Base-by-base conservation (phyloP, 2,113 vertebrate species). In the Ceuthmochares aereus region DNA sequence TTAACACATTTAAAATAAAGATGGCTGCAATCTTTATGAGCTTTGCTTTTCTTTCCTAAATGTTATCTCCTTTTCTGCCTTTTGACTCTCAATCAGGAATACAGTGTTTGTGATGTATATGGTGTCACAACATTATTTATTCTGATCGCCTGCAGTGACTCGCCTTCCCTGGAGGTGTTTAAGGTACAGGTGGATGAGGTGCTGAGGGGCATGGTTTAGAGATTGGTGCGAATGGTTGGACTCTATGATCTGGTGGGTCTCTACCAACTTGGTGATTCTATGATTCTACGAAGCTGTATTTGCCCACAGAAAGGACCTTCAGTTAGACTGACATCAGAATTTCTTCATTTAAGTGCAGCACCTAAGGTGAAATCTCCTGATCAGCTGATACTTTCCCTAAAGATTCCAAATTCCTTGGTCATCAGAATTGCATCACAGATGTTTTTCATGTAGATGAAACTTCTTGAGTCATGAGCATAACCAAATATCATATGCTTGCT, bases 321-420 rank as follows among this genome's bases (percentile, higher is more conserved):
- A 6, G 12, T 23, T 64, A 17, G 10, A 27, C 4, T 3, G 5
- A 2, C 22, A 5, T 17, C 10, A 8, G 12, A 3, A 10, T 68
- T 82, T 52, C 78, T 88, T 29, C 12, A 64, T 37, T 83, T 85
- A 60, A 79, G 68, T 0, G 6, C 20, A 72, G 2, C 32, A 43
- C 36, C 54, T 32, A 29, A 26, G 10, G 0, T 19, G 8, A 73
- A 36, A 4, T 20, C 10, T 1, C 1, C 5, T 42, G 8, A 12
- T 10, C 30, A 27, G 36, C 13, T 52, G 43, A 52, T 55, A 5
- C 8, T 58, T 78, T 63, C n/a, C 20, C 34, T 47, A 14, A 64
- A 68, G 13, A n/a, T 25, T 23, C 13, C 42, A 69, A 52, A 32
- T 23, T 88, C 23, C 5, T 43, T 16, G 59, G 34, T 40, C 40